Conservation (phyloP, 2,888 invertebrate species). For the Linyphia triangularis region DNA sequence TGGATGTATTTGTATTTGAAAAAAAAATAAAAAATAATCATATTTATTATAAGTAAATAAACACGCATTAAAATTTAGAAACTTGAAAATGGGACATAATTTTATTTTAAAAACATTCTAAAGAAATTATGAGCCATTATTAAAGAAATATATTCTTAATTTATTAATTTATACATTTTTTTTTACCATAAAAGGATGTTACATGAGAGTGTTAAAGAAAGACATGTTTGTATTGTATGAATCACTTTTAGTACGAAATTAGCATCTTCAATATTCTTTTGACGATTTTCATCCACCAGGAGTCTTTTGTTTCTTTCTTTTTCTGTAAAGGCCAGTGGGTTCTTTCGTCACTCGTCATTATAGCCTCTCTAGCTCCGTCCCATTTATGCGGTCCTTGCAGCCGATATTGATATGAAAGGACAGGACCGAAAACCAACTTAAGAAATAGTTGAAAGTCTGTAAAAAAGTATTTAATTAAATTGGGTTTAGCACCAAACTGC, state of each 20-base stretch:
- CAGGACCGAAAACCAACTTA: constrained; percentile 78
- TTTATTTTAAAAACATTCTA: too few relatives aligned
- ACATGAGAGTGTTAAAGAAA: too few relatives aligned
- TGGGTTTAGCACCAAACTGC: constrained; percentile 80
- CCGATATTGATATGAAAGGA: constrained; percentile 79
- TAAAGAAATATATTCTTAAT: too few relatives aligned
- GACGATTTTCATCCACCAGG: background rate
- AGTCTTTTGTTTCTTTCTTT: background rate
- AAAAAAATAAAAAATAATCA: too few relatives aligned
- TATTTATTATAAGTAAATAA: too few relatives aligned
- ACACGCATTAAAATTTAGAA: too few relatives aligned
- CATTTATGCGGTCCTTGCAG: constrained; percentile 80
- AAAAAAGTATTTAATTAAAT: constrained; percentile 78
- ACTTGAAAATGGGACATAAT: too few relatives aligned
- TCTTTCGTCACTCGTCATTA: constrained; percentile 78
- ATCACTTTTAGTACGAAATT: background rate
- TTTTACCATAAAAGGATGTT: too few relatives aligned
- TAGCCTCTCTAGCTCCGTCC: constrained; percentile 81
- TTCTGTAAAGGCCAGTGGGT: constrained; percentile 28
- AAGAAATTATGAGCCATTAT: too few relatives aligned
- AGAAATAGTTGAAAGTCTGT: constrained; percentile 77
- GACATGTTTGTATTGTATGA: too few relatives aligned
- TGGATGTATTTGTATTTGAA: too few relatives aligned
- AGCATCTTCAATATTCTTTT: background rate
- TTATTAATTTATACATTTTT: too few relatives aligned